Evolutionary conservation across 2,888 invertebrate genomes (phyloP).

Genomic region (Plagodis dolabraria): DNA sequence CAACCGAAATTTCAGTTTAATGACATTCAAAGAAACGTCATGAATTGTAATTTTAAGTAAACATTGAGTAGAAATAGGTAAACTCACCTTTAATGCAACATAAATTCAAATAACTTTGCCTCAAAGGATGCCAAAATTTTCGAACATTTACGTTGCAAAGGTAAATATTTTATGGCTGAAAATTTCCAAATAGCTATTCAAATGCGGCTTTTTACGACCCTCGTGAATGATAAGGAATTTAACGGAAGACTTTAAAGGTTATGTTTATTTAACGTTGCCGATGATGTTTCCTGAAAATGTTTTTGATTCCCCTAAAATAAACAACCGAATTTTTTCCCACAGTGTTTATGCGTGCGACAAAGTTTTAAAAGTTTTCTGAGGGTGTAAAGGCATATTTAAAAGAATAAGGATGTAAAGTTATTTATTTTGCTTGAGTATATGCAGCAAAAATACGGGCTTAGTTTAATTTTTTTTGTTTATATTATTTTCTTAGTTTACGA

Average conservation of each 20-base stretch:
- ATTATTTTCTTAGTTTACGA: too few species aligned
- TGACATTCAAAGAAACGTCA: too few species aligned
- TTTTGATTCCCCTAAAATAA: conserved; percentile 15
- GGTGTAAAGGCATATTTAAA: too few species aligned
- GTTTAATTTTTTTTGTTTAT: too few species aligned
- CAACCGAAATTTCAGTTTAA: too few species aligned
- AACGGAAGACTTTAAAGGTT: conserved; percentile 33
- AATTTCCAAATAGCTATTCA: conserved; percentile 38
- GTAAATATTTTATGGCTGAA: conserved; percentile 31
- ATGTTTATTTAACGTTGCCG: conserved; percentile 35
- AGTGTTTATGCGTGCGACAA: neutral
- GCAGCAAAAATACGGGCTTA: too few species aligned
- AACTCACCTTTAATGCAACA: conserved; percentile 11
- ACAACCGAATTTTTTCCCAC: conserved; percentile 5
- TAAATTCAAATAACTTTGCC: conserved; percentile 26
- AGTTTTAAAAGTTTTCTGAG: too few species aligned
- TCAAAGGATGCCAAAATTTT: conserved; percentile 27
- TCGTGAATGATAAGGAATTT: conserved; percentile 43
- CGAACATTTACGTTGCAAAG: conserved; percentile 29
- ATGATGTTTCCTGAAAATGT: conserved; percentile 29
- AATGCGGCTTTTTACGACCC: conserved; percentile 42
- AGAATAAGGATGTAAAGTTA: too few species aligned
- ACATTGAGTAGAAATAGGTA: too few species aligned
- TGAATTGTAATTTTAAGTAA: too few species aligned
- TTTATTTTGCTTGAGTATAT: too few species aligned